These are phyloP conservation scores for Rhopilema esculentum DNA, from an alignment of 30 jellyfish, hydroid and myxozoan species.

Conservation along the genomic window DNA sequence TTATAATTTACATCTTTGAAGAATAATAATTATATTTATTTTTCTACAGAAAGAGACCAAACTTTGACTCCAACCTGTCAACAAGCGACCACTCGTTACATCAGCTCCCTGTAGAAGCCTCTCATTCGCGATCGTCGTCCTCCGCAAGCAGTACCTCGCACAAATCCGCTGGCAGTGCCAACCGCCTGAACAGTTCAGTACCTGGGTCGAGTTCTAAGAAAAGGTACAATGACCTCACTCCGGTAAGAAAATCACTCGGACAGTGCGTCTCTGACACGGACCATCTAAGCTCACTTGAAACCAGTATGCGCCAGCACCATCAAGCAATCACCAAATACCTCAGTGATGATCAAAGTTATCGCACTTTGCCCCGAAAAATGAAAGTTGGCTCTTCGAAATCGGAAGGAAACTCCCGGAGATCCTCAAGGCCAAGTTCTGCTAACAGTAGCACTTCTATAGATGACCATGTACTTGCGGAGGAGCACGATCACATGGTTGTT, in stretches of 20 bases:
- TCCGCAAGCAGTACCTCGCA: slow-evolving; percentile 72
- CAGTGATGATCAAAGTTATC: slow-evolving; percentile 21
- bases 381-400: slow-evolving; percentile 17
- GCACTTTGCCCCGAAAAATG: slow-evolving; percentile 12
- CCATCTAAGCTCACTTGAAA: background rate
- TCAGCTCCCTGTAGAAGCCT: slow-evolving; percentile 19
- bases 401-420: slow-evolving; percentile 19
- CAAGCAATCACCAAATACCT: slow-evolving; percentile 10
- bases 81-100: slow-evolving; percentile 2
- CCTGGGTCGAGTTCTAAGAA: slow-evolving; percentile 31
- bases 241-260: background rate
- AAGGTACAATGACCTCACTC: slow-evolving; percentile 18
- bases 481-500: slow-evolving; percentile 58
- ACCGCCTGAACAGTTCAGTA: slow-evolving; percentile 24
- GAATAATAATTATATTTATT: background rate
- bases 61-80: slow-evolving; percentile 45
- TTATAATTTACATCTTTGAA: too few species aligned
- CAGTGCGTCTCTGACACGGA: slow-evolving; percentile 29
- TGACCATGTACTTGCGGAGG: slow-evolving; percentile 64
- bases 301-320: slow-evolving; percentile 5
- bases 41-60: slow-evolving; percentile 50
- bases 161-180: slow-evolving; percentile 23
- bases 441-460: slow-evolving; percentile 46
- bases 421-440: slow-evolving; percentile 67
- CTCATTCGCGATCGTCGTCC: slow-evolving; percentile 63